Evolutionary conservation across 2,113 vertebrate species (phyloP), one percentile per base, ranked within the genome.

Genomic region (Mirounga angustirostris): DNA sequence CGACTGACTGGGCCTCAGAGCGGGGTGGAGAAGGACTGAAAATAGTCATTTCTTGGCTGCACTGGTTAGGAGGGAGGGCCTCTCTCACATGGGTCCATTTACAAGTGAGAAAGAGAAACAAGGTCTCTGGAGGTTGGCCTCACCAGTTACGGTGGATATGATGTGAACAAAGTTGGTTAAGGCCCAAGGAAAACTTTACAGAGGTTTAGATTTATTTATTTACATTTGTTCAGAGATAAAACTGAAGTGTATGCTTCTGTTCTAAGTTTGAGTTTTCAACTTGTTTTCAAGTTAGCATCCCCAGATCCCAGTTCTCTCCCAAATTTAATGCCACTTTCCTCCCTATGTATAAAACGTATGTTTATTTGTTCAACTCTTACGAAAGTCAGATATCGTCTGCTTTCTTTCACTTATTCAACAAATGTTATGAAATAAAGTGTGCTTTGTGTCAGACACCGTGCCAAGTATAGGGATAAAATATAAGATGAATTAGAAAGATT

Each of bases 41-140:
- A 96, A 97, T 74, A 97, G 87, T 90, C 91, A 92, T 90, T 92
- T 90, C 73, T 94, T 97, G 88, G 91, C 96, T 59, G 59, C 36
- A 0, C 50, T 0, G 21, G 30, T 30, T 33, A 26, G 30, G 43
- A 0, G 28, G 92, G 89, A 79, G 69, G 74, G 69, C 67, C 36
- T 94, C 15, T 69, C 52, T n/a, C 59, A 82, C 52, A 50, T 22
- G 52, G 40, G 87, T n/a, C 36, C 63, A 22, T 74, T 97, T 81
- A 50, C 30, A 88, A 96, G 33, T 59, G 54, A 84, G 46, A 46
- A 65, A 18, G 84, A 61, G 71, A 96, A 94, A n/a, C 15, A 11
- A 92, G 46, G 36, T 46, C 65, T 24, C 59, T 1, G 12, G 81
- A 88, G 52, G 50, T n/a, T 7, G 18, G 56, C 52, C 71, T 92